Conservation (phyloP, 2,888 invertebrate species). For the Monopis laevigella region DNA sequence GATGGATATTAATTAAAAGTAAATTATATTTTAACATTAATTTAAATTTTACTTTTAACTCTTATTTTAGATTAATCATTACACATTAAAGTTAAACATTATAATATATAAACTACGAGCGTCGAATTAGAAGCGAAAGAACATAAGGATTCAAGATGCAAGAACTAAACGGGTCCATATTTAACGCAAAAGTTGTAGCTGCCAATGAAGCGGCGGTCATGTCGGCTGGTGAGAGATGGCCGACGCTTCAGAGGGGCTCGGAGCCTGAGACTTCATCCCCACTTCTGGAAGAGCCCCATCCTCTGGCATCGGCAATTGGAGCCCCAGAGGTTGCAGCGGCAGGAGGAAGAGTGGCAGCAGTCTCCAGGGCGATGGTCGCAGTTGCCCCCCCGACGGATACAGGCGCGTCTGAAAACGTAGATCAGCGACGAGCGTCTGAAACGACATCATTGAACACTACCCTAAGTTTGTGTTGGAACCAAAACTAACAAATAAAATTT, state of each 20-base stretch:
- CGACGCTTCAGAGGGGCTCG: conserved; percentile 42
- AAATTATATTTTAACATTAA: conserved; percentile 15
- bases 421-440: conserved; percentile 86
- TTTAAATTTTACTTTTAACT: background rate
- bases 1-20: conserved; percentile 26
- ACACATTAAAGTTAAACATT: background rate
- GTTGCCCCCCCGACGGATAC: conserved; percentile 82
- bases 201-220: conserved; percentile 52
- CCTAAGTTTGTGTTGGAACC: conserved; percentile 36
- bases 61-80: conserved; percentile 1
- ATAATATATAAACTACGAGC: background rate
- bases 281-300: conserved; percentile 88
- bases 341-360: conserved; percentile 87
- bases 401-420: conserved; percentile 87
- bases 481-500: background rate
- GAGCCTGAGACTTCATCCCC: conserved; percentile 65
- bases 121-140: conserved; percentile 8
- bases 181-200: conserved; percentile 44
- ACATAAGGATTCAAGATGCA: background rate
- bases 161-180: conserved; percentile 52
- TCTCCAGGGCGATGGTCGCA: conserved; percentile 87
- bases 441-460: conserved; percentile 64
- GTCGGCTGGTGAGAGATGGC: conserved; percentile 48
- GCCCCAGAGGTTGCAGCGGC: conserved; percentile 90
- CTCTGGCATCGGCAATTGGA: conserved; percentile 89